phyloP scores from a whole-genome alignment of 2,888 invertebrate genomes.

The Noctua janthe region DNA sequence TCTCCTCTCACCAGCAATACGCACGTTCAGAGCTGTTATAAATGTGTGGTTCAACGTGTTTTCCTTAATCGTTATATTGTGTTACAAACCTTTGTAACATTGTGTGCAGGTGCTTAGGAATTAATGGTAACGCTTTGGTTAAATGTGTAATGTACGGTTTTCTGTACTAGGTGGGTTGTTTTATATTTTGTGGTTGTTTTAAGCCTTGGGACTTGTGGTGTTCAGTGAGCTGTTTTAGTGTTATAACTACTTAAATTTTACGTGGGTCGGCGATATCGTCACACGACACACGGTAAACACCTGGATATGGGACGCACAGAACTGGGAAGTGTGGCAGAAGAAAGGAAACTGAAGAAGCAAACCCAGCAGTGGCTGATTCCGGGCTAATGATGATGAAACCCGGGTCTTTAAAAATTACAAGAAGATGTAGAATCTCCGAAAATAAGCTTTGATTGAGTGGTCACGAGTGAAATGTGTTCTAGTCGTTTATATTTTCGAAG shows the following conservation, averaged over 20 bases:
- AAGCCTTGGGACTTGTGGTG: neutral
- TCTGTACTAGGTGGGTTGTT: constrained; percentile 12
- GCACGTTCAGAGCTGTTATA: constrained; percentile 44
- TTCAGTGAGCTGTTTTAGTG: neutral
- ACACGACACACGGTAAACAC: too few species aligned
- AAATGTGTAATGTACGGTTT: constrained; percentile 22
- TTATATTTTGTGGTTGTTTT: neutral
- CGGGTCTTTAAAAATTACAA: too few species aligned
- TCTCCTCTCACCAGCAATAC: constrained; percentile 40
- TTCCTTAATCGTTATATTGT: constrained; percentile 61
- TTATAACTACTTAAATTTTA: neutral
- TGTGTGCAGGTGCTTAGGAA: constrained; percentile 30
- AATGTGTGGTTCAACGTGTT: constrained; percentile 38
- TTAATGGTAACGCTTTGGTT: constrained; percentile 36
- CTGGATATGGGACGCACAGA: too few species aligned
- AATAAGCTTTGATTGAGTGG: neutral
- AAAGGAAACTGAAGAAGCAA: too few species aligned
- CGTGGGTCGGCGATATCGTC: too few species aligned
- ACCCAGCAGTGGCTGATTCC: too few species aligned
- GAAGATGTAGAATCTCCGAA: neutral
- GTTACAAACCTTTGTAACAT: constrained; percentile 33
- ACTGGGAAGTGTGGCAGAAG: too few species aligned
- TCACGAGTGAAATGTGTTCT: neutral
- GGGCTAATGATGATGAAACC: too few species aligned
- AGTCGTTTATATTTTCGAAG: neutral